A percentile compares a stretch with the other conserved stretches of the same genome.
These are phyloP conservation scores for Idris sp. DNA, from an alignment of 1,140 invertebrate genomes.

Conservation along the genomic window DNA sequence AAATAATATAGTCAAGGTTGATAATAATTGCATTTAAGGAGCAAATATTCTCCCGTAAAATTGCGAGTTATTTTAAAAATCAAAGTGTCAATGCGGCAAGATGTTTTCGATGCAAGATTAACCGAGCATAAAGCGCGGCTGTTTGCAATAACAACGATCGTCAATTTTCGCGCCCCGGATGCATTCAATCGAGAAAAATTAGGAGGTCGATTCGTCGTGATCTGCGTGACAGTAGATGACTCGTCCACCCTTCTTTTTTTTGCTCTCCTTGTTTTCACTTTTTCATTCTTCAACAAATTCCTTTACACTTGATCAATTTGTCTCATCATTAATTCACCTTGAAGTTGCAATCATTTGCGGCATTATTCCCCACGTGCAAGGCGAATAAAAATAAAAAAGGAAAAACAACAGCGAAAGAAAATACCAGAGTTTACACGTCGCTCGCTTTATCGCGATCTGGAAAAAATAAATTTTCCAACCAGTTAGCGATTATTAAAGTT, in stretches of 20 bases:
- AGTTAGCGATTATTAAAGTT: conserved; percentile 37
- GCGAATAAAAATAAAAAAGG: conserved; percentile 16
- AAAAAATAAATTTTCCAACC: conserved; percentile 51
- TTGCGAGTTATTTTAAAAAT: conserved; percentile 16
- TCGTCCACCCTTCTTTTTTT: conserved; percentile 43
- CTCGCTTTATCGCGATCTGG: conserved; percentile 20
- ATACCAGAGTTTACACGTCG: conserved; percentile 16
- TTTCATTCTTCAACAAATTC: conserved; percentile 56
- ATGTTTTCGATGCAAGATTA: conserved; percentile 27
- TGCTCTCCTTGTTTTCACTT: conserved; percentile 38
- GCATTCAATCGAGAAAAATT: conserved; percentile 72
- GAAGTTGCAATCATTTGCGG: conserved; percentile 46
- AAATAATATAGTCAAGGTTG: no score
- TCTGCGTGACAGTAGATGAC: conserved; percentile 38
- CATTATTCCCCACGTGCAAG: conserved; percentile 38
- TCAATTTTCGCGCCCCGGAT: conserved; percentile 71
- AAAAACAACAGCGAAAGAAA: conserved; percentile 9
- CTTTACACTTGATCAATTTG: conserved; percentile 68
- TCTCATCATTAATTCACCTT: conserved; percentile 60
- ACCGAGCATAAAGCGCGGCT: conserved; percentile 33
- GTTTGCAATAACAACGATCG: conserved; percentile 38
- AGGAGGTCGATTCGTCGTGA: conserved; percentile 70
- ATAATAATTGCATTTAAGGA: no score
- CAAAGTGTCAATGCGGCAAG: conserved; percentile 24
- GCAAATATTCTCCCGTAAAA: conserved; percentile 10